These are phyloP conservation scores for Sturmia bella DNA, from an alignment of 2,888 invertebrate species.

Conservation along the genomic window DNA sequence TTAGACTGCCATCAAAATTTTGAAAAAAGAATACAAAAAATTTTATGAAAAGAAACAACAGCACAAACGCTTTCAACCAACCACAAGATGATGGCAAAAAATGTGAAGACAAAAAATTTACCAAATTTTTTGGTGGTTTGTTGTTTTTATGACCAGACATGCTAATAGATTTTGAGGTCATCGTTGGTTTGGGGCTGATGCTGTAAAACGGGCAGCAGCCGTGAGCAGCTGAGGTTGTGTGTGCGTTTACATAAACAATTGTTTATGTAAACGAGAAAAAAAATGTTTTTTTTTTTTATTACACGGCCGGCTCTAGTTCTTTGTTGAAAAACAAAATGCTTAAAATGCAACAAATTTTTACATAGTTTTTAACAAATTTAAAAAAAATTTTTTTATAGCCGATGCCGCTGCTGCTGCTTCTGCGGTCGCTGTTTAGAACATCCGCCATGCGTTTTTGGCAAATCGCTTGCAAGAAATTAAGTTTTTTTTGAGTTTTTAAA, in stretches of 20 bases:
- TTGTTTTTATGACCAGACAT: conserved; percentile 73
- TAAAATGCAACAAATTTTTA: conserved; percentile 44
- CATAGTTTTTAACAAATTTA: conserved; percentile 52
- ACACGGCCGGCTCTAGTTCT: neutral
- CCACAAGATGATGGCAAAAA: conserved; percentile 7
- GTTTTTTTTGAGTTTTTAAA: conserved; percentile 5
- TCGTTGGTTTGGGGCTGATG: conserved; percentile 70
- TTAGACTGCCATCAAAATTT: conserved; percentile 41
- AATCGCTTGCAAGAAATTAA: conserved; percentile 31
- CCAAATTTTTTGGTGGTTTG: conserved; percentile 30
- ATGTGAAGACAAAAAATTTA: neutral
- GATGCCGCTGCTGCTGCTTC: neutral
- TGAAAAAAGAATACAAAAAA: neutral
- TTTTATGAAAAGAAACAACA: neutral
- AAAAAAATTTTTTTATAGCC: neutral
- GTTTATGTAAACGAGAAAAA: conserved; percentile 48
- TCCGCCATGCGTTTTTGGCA: conserved; percentile 62
- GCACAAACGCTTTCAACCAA: neutral
- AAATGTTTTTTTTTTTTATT: conserved; percentile 39
- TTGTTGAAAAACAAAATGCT: neutral
- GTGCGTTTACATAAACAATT: conserved; percentile 61
- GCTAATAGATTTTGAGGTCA: conserved; percentile 80
- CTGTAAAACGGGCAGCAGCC: conserved; percentile 22
- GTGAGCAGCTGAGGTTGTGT: conserved; percentile 52
- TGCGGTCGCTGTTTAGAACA: conserved; percentile 34